A percentile compares a stretch with the other conserved stretches of the same genome.
These are phyloP conservation scores for Scleropages formosus DNA, from an alignment of 2,797 vertebrate species.

Conservation along the genomic window DNA sequence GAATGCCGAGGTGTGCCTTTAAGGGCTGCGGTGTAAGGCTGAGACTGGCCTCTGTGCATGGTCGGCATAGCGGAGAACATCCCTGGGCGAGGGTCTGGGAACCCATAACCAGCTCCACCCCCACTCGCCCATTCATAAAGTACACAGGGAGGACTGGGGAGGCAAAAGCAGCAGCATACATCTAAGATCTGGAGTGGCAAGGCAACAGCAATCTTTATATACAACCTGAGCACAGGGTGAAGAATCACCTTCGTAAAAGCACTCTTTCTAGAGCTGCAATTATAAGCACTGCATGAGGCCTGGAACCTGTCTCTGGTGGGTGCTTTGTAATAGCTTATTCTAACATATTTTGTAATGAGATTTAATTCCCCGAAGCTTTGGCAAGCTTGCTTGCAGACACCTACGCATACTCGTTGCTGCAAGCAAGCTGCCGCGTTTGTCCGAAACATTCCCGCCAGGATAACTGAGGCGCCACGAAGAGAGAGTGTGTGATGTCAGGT, in stretches of 20 bases:
- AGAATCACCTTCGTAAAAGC: conserved; percentile 5
- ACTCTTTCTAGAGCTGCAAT: background rate
- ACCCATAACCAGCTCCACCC: background rate
- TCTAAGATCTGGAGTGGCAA: conserved; percentile 10
- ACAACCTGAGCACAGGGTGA: background rate
- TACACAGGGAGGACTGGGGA: background rate
- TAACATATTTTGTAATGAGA: background rate
- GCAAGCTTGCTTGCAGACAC: background rate
- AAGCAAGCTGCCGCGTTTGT: too few species aligned
- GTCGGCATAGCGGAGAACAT: too few species aligned
- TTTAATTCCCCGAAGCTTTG: conserved; percentile 13
- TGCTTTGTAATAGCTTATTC: background rate
- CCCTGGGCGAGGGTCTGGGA: too few species aligned
- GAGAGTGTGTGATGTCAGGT: background rate
- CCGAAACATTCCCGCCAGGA: background rate
- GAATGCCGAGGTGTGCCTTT: too few species aligned
- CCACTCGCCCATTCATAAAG: conserved; percentile 1
- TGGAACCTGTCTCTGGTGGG: background rate
- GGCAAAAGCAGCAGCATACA: background rate
- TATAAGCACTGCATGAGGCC: background rate
- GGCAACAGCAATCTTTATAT: conserved; percentile 7
- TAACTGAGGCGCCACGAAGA: background rate
- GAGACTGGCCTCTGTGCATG: too few species aligned
- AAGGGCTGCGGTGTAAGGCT: too few species aligned
- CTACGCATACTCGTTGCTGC: background rate